Percentiles rank a stretch among this genome's conserved stretches.
Evolutionary conservation across 2,888 invertebrate genomes (phyloP).

Genomic region (Gastracanthus pulcherrimus): DNA sequence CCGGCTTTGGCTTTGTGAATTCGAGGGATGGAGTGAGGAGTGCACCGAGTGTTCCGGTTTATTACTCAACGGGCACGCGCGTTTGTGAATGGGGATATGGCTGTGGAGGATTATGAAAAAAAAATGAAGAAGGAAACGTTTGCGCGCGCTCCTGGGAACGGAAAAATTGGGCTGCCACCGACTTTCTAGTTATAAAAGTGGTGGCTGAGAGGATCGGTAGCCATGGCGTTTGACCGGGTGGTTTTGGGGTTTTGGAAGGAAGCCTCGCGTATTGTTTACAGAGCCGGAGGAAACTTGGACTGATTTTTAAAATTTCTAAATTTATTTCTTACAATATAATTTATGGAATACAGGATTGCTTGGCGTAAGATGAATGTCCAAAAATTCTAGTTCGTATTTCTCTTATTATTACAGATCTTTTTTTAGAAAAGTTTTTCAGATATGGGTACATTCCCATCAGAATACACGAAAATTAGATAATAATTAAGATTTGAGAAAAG

Average conservation of each 20-base stretch:
- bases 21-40: too few species aligned
- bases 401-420: too few species aligned
- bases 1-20: constrained; percentile 25
- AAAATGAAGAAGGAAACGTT: neutral
- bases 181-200: constrained; percentile 11
- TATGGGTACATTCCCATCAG: too few species aligned
- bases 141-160: neutral
- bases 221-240: neutral
- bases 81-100: too few species aligned
- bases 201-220: too few species aligned
- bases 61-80: constrained; percentile 46
- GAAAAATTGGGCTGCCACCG: neutral
- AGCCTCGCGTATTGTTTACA: neutral
- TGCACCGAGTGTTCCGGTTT: constrained; percentile 41
- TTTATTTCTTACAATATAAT: too few species aligned
- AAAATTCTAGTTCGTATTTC: too few species aligned
- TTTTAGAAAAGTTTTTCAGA: too few species aligned
- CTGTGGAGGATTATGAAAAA: neutral
- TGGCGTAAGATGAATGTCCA: too few species aligned
- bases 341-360: too few species aligned
- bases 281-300: neutral
- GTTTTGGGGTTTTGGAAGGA: neutral
- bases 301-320: neutral
- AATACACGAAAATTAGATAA: too few species aligned
- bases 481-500: too few species aligned